Percentiles rank a stretch among this genome's conserved stretches.
Conservation (phyloP, 2,113 vertebrate genomes). For the Clarias magur region DNA sequence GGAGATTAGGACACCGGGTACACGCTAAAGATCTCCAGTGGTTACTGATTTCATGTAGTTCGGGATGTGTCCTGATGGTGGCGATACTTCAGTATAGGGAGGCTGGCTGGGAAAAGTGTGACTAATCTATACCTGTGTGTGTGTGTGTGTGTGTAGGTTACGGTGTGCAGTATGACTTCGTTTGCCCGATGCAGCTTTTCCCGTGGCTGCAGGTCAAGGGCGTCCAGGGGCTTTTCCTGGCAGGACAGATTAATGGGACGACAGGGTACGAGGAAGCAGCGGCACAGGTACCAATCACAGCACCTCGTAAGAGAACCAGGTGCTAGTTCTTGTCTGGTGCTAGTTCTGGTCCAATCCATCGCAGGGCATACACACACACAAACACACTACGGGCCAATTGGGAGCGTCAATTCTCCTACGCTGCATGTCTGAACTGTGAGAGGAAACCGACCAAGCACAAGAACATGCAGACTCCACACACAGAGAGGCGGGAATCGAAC, state of each 20-base stretch:
- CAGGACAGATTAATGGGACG: constrained; percentile 95
- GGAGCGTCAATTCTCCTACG: too few relatives aligned
- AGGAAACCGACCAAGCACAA: too few relatives aligned
- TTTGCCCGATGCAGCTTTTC: constrained; percentile 89
- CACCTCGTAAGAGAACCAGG: background rate
- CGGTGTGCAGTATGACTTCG: constrained; percentile 93
- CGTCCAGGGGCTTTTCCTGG: constrained; percentile 89
- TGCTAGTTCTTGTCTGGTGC: too few relatives aligned
- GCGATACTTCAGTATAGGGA: too few relatives aligned
- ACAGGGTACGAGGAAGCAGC: constrained; percentile 97
- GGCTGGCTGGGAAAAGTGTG: background rate
- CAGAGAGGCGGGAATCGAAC: too few relatives aligned
- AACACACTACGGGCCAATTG: too few relatives aligned
- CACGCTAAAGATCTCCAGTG: background rate
- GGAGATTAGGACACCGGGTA: constrained; percentile 85
- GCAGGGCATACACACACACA: too few relatives aligned
- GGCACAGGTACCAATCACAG: constrained; percentile 61
- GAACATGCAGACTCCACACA: too few relatives aligned
- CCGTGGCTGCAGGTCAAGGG: constrained; percentile 82
- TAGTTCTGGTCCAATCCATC: too few relatives aligned
- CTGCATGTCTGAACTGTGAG: too few relatives aligned
- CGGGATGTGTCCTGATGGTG: background rate
- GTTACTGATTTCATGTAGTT: background rate
- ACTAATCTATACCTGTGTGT: background rate
- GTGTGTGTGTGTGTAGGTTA: constrained; percentile 75